Evolutionary conservation across 1,140 invertebrate species (phyloP).

Genomic region (Heliothis virescens): DNA sequence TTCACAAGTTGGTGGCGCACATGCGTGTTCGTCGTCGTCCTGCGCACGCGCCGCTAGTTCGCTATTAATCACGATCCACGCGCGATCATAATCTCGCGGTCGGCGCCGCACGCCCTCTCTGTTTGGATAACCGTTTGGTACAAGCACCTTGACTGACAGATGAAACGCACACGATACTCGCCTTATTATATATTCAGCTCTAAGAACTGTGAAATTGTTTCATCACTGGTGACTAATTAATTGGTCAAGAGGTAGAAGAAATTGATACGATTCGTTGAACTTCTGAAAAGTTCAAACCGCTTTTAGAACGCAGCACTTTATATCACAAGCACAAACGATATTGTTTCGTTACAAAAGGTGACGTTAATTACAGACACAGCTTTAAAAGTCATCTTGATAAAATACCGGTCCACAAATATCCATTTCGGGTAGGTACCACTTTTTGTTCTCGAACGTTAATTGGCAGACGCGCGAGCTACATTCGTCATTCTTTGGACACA

Average conservation of each 20-base stretch:
- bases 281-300: neutral
- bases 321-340: conserved; percentile 1
- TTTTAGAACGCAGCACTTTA: neutral
- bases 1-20: conserved; percentile 34
- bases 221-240: neutral
- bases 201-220: conserved; percentile 24
- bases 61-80: conserved; percentile 76
- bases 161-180: conserved; percentile 42
- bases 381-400: conserved; percentile 47
- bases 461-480: conserved; percentile 35
- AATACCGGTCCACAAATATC: conserved; percentile 45
- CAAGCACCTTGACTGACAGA: conserved; percentile 65
- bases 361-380: conserved; percentile 29
- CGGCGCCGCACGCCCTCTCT: conserved; percentile 74
- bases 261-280: neutral
- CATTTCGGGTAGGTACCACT: conserved; percentile 33
- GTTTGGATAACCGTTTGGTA: conserved; percentile 80
- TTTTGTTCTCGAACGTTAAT: conserved; percentile 40
- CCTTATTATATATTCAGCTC: conserved; percentile 39
- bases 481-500: conserved; percentile 44
- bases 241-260: no score
- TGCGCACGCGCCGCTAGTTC: conserved; percentile 71
- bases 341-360: conserved; percentile 38
- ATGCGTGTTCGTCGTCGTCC: conserved; percentile 19
- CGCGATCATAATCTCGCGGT: conserved; percentile 80